phyloP scores from a whole-genome alignment of 2,113 vertebrate genomes.

The Myanophis thanlyinensis region DNA sequence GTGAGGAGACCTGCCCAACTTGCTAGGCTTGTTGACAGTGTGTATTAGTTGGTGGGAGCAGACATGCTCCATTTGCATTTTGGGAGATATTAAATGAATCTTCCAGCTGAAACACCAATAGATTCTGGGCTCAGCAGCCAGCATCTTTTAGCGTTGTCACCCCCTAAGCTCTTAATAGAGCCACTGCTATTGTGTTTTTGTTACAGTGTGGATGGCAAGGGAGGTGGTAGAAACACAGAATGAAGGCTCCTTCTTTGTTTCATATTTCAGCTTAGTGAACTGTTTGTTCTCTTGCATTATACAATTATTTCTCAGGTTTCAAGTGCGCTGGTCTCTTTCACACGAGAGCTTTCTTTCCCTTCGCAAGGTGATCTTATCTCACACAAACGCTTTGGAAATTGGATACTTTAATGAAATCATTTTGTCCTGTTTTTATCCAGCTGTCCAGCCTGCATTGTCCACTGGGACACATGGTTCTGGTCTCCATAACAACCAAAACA shows the following conservation, averaged over 20 bases:
- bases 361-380: background rate
- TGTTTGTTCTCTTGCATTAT: background rate
- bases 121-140: background rate
- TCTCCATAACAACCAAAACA: background rate
- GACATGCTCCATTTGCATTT: background rate
- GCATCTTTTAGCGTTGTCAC: background rate
- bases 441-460: background rate
- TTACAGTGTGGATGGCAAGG: background rate
- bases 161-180: too few relatives aligned
- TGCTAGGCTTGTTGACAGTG: background rate
- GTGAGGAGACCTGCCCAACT: background rate
- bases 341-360: background rate
- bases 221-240: background rate
- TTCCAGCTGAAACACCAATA: background rate
- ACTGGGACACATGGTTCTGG: background rate
- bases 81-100: background rate
- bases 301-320: background rate
- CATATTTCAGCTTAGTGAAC: background rate
- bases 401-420: background rate
- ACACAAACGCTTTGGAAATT: background rate
- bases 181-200: background rate
- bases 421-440: background rate
- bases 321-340: background rate
- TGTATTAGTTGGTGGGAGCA: background rate
- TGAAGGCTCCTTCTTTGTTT: background rate